Base-by-base conservation (phyloP, 2,797 vertebrate genomes). In the Chloroceryle inda region DNA sequence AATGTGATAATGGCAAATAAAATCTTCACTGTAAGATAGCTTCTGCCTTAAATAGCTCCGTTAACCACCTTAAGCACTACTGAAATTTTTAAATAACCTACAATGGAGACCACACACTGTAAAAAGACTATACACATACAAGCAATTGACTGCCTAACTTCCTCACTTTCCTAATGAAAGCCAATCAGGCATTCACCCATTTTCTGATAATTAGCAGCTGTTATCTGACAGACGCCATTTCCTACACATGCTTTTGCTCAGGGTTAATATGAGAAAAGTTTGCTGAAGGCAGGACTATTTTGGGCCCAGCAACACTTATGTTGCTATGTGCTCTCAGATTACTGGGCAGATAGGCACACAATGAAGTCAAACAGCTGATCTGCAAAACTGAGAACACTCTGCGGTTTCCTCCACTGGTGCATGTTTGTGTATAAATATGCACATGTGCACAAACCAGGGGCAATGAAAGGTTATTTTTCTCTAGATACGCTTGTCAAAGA, bases 291-390 rank as follows among this genome's bases (percentile, higher is more conserved):
- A 86, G 86, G 74, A 40, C 96, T 98, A 97, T 98, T 98, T 98
- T 95, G 92, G 97, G 95, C 89, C 89, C 80, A 76, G 84, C 64
- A 85, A 33, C 49, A 95, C 67, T 91, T 76, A 18, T 66, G 96
- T 97, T 97, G 97, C 97, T 97, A 93, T 95, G 96, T 95, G 95
- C 93, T 95, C 94, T 97, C 96, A 98, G 96, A 97, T 97, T 89
- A 91, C 95, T 47, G 89, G 94, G 94, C 93, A 96, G 44, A 88
- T 90, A 94, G 90, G 90, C 89, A 92, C 76, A 95, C 92, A 96
- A 96, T 94, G 94, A 92, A 86, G 17, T 52, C 88, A 78, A 97
- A 94, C 96, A 98, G 97, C 96, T 98, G 97, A 97, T 97, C 92
- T 56, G 83, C 91, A 97, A 97, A 92, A 95, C 93, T 84, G 78